Base-by-base conservation (phyloP, 2,113 vertebrate species). In the Sturnira hondurensis region DNA sequence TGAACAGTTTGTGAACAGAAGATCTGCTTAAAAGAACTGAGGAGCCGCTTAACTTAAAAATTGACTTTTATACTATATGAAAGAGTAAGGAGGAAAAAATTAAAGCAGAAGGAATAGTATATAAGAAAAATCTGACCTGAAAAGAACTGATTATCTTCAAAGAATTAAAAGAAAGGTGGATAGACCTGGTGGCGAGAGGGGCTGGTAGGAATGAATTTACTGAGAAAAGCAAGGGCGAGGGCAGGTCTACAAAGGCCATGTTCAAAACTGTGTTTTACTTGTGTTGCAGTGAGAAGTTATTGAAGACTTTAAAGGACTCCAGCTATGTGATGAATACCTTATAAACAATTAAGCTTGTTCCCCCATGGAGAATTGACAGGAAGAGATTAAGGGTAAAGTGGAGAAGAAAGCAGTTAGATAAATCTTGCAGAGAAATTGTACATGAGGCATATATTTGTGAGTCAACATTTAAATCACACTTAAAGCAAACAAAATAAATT, bases 141-240 rank as follows among this genome's bases (percentile, higher is more conserved):
- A 47, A 94, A 86, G n/a, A 45, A 45, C 1, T 24, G 13, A 20
- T 47, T 61, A 52, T 47, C 16, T 67, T 92, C 14, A n/a, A 94
- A 63, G 20, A 87, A 54, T 16, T 47, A 19, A 80, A 68, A 84
- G 22, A 52, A 73, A 88, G 56, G 4, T 11, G 16, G 28, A 14
- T 22, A 19, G 17, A n/a, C 19, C 22, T 52, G 15, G 4, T 65
- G 14, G 56, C 7, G 0, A 2, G 7, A 7, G 11, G 1, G 3
- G 5, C 26, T 70, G 50, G 7, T 28, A 47, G 4, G 20, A 33
- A 52, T 7, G 31, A 81, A 76, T 70, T 70, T 36, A 63, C 14
- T 83, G 20, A 50, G 8, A 33, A 58, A 36, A 36, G 5, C 3
- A 67, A 74, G 20, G 31, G 33, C 52, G 16, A 33, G 26, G 36